Percentiles rank a stretch among this genome's conserved stretches.
phyloP scores from a whole-genome alignment of 2,113 vertebrate genomes.

The Kobus ellipsiprymnus region DNA sequence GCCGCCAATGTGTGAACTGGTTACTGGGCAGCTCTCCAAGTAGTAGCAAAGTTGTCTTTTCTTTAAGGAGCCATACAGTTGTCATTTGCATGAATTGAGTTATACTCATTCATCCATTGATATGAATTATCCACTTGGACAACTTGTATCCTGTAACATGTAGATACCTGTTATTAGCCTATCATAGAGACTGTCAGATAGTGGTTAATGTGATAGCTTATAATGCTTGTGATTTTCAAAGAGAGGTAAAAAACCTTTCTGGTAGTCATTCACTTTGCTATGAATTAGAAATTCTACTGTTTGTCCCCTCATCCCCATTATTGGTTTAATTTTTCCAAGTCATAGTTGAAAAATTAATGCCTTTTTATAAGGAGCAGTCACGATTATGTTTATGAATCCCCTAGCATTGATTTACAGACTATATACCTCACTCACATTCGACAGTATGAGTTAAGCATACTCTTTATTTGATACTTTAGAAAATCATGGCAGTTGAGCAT shows the following conservation, averaged over 20 bases:
- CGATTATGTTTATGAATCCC: background rate
- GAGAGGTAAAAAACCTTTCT: background rate
- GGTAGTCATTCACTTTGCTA: background rate
- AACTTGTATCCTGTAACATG: background rate
- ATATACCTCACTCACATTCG: background rate
- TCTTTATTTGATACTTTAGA: background rate
- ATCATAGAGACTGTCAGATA: background rate
- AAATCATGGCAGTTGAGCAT: background rate
- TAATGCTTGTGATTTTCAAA: background rate
- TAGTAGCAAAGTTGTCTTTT: conserved; percentile 22
- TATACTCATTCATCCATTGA: conserved; percentile 19
- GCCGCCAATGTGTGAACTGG: background rate
- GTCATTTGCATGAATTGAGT: conserved; percentile 43
- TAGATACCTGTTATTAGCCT: no score
- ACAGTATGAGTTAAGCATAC: background rate
- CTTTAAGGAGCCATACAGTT: conserved; percentile 14
- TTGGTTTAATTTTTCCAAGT: background rate
- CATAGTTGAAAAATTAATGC: background rate
- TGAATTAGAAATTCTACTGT: background rate
- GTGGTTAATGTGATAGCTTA: background rate
- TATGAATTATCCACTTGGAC: conserved; percentile 35
- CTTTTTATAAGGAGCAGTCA: background rate
- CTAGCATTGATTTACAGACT: background rate
- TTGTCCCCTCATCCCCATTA: background rate
- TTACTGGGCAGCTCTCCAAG: background rate